phyloP scores from a whole-genome alignment of 2,113 vertebrate genomes.

The Onychostoma macrolepis region DNA sequence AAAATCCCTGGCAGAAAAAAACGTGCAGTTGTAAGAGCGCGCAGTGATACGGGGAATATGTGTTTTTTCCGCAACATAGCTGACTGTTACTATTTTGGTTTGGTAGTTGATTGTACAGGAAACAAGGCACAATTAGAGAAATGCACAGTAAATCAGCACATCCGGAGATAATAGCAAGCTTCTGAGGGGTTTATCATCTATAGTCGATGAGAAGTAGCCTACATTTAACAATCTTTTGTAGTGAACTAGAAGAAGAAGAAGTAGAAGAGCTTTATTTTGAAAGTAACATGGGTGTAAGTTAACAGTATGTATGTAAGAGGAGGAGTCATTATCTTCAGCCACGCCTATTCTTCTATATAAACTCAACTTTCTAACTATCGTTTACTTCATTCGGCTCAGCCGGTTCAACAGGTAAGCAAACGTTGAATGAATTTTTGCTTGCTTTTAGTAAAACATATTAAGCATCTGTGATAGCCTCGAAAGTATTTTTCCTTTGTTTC shows the following conservation, averaged over 20 bases:
- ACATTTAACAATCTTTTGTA: background rate
- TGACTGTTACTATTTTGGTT: background rate
- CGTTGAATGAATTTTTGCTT: background rate
- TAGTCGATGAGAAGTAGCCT: background rate
- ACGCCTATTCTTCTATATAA: constrained; percentile 10
- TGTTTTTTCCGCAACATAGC: background rate
- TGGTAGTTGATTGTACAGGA: background rate
- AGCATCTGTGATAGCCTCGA: background rate
- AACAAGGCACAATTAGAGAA: background rate
- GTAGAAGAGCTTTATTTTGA: background rate
- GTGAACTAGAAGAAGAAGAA: too few species aligned
- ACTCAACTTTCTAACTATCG: background rate
- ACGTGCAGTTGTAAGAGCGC: background rate
- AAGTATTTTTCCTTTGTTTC: too few species aligned
- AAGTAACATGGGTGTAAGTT: background rate
- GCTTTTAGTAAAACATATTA: background rate
- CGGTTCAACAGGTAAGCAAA: background rate
- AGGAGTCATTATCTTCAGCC: constrained; percentile 5
- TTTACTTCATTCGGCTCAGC: background rate
- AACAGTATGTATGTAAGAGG: background rate
- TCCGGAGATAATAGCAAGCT: background rate
- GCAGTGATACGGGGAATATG: background rate
- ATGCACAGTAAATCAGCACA: background rate
- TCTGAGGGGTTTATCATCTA: background rate
- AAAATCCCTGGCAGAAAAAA: background rate